Evolutionary conservation across 2,888 invertebrate species (phyloP), one percentile per base, ranked within the genome.

Genomic region (Nebria brevicollis): DNA sequence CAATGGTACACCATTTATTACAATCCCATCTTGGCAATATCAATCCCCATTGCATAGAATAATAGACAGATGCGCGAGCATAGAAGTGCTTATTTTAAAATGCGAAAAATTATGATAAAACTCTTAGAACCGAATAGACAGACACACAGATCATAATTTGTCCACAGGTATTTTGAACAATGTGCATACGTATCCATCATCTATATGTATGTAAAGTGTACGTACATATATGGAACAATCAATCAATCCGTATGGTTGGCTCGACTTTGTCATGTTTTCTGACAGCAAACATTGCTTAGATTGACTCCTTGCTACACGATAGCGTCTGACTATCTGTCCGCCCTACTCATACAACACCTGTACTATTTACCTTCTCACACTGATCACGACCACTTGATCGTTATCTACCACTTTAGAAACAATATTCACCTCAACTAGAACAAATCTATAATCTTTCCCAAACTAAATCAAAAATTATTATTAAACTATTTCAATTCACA

Each of bases 231-330:
- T 70, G n/a, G 66, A 79, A 79, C 79, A 41, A 79, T 75, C 75
- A 68, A 79, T 79, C 79, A 79, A 75, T 79, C 25, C 42, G 25
- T 26, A 25, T 43, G 41, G 79, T 26, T 70, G 34, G 70, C 54
- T 54, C 54, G 54, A 13, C 11, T 68, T 68, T 79, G 75, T 79
- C 79, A 79, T 79, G 79, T 79, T 43, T 75, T 79, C 75, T 79
- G 79, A 79, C 79, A 79, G 75, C 25, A 13, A 25, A 79, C 79
- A 79, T 54, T 54, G 42, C 42, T 25, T 13, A 75, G 79, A 79
- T 74, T 79, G 75, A 79, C 79, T 79, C 15, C 79, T 79, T 79
- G 79, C 26, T 54, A 75, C 66, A 25, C 78, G 78, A 78, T 78
- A 78, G 41, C 64, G 25, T 41, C 54, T 54, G 66, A 54, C 34